phyloP scores from a whole-genome alignment of 2,797 vertebrate species.

The Pteropus rufus region DNA sequence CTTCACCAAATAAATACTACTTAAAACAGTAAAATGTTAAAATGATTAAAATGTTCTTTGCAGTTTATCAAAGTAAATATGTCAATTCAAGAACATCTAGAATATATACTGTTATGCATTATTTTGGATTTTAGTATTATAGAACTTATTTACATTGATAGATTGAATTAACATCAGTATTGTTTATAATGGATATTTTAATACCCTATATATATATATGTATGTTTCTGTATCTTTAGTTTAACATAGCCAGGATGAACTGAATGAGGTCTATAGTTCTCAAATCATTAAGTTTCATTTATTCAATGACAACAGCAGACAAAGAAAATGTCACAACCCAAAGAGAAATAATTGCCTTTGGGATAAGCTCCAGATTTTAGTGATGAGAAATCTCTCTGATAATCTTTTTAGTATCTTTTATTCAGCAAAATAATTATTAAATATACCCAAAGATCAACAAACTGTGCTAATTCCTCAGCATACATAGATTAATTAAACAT shows the following conservation, averaged over 20 bases:
- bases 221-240: neutral
- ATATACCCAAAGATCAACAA: neutral
- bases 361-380: neutral
- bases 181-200: neutral
- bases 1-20: neutral
- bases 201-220: neutral
- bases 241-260: neutral
- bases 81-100: neutral
- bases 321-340: neutral
- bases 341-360: conserved; percentile 3
- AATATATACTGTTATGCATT: neutral
- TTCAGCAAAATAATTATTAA: conserved; percentile 10
- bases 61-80: neutral
- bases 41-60: neutral
- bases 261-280: neutral
- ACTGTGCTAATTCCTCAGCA: neutral
- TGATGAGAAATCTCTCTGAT: neutral
- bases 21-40: neutral
- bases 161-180: neutral
- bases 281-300: conserved; percentile 8
- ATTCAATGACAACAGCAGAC: neutral
- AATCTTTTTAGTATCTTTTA: conserved; percentile 31
- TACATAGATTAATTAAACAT: neutral
- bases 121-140: neutral
- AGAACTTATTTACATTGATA: neutral